A percentile compares a stretch with the other conserved stretches of the same genome.
Conservation (phyloP, 2,797 vertebrate species). For the Schizopygopsis malacanthus region DNA sequence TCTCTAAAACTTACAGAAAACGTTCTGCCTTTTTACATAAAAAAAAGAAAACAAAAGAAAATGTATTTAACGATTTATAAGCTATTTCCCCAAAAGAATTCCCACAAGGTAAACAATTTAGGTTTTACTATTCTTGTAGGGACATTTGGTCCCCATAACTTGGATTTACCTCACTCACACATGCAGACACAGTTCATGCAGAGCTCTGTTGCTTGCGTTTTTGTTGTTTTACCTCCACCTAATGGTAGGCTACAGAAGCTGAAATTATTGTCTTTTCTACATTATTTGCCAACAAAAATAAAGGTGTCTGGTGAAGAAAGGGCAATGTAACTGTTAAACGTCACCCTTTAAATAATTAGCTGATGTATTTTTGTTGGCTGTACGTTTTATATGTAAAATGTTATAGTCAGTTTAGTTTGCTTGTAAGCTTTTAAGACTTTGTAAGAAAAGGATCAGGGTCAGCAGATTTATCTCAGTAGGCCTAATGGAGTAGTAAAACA, state of each 20-base stretch:
- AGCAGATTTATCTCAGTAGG: constrained; percentile 13
- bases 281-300: background rate
- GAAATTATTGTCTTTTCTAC: background rate
- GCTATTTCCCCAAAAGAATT: background rate
- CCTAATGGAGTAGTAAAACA: background rate
- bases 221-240: constrained; percentile 23
- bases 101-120: background rate
- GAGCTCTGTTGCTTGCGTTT: background rate
- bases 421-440: background rate
- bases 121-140: background rate
- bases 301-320: background rate
- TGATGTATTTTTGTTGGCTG: background rate
- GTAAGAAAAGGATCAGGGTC: background rate
- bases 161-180: background rate
- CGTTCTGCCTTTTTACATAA: background rate
- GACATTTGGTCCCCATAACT: background rate
- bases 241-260: background rate
- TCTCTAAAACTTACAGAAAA: background rate
- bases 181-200: background rate
- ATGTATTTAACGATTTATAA: background rate
- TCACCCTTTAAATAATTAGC: background rate
- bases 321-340: background rate
- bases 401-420: background rate
- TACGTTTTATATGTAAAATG: background rate
- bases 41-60: background rate